These are phyloP conservation scores for Petrophora chlorosata DNA, from an alignment of 2,888 invertebrate genomes.

Conservation along the genomic window DNA sequence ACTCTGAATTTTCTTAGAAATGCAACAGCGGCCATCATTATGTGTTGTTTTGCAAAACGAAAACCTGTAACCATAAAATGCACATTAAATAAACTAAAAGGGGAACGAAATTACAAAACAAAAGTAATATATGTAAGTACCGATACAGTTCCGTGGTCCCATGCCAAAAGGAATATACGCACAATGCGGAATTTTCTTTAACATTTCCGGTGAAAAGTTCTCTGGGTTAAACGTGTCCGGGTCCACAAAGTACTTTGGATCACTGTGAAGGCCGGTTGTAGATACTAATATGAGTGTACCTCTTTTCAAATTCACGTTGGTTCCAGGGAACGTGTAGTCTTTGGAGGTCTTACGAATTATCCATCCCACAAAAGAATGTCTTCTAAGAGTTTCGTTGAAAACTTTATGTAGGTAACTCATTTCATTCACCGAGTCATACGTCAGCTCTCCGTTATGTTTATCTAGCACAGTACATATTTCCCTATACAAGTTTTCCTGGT, in stretches of 20 bases:
- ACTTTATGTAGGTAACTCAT: constrained; percentile 66
- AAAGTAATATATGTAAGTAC: constrained; percentile 46
- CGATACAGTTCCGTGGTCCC: constrained; percentile 70
- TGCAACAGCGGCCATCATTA: constrained; percentile 42
- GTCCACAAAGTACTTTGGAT: too few species aligned
- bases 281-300: constrained; percentile 57
- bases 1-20: constrained; percentile 40
- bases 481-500: constrained; percentile 56
- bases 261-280: too few species aligned
- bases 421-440: constrained; percentile 60
- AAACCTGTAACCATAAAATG: too few species aligned
- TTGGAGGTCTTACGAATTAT: constrained; percentile 56
- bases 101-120: too few species aligned
- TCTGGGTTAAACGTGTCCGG: too few species aligned
- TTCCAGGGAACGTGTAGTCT: constrained; percentile 59
- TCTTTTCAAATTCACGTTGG: constrained; percentile 56
- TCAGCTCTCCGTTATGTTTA: constrained; percentile 52
- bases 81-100: too few species aligned
- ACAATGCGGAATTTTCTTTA: constrained; percentile 50
- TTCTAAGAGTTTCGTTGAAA: constrained; percentile 64
- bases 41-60: constrained; percentile 45
- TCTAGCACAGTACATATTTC: constrained; percentile 55
- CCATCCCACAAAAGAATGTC: constrained; percentile 63
- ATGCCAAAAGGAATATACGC: constrained; percentile 68
- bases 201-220: too few species aligned